Base-by-base conservation (phyloP, 2,888 invertebrate species). In the Dendrolimus houi region DNA sequence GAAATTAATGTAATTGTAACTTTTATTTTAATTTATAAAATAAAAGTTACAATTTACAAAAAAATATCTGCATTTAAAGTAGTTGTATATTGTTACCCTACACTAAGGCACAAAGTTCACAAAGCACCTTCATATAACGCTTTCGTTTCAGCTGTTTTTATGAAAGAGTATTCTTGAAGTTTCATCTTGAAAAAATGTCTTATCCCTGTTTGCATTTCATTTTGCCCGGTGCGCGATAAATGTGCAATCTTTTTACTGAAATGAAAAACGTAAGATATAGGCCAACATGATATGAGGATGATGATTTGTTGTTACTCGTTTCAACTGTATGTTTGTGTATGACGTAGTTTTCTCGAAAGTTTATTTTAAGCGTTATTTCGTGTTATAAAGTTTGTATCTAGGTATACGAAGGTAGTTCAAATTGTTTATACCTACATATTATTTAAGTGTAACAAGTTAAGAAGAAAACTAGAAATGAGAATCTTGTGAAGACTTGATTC, bases 141-240 rank as follows among this genome's bases (percentile, higher is more conserved):
- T 73, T 67, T 61, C 62, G 59, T 65, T 62, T 65, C 66, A 65
- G 66, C 61, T 67, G 67, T 65, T 65, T 63, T 67, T 61, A 59
- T 63, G 66, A 71, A 66, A 66, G 64, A 66, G 64, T 65, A 68
- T 67, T 70, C 67, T 73, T 66, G 63, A 65, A 71, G 70, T 68
- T 65, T 67, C 67, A 68, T 73, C 63, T 65, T 61, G 62, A 62
- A 66, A 63, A 63, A 66, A 66, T 67, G 64, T 69, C 62, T 65
- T 65, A 58, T 59, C 62, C 63, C 57, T 53, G 56, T 63, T 55
- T 54, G 42, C 42, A 29, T 53, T 53, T 56, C 56, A 8, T 56
- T 42, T 41, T 52, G 53, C 53, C 47, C 9, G 47, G 47, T 10
- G 47, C 47, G 47, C 47, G 9, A 47, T 47, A 47, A 47, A 47